Percentiles rank a stretch among this genome's conserved stretches.
Evolutionary conservation across 2,113 vertebrate species (phyloP).

Genomic region (Pungitius pungitius): DNA sequence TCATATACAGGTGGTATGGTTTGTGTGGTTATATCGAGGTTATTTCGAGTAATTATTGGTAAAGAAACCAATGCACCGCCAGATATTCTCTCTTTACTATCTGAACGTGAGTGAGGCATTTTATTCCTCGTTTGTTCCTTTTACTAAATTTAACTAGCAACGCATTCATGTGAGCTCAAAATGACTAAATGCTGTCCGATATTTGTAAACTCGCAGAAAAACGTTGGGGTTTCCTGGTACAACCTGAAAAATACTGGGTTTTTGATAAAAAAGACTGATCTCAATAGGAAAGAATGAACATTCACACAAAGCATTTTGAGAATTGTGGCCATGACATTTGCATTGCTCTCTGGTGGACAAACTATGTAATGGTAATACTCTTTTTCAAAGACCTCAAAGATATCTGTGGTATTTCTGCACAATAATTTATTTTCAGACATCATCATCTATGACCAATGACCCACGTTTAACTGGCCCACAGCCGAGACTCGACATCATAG

Average conservation of each 20-base stretch:
- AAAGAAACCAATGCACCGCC: background rate
- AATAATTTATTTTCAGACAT: background rate
- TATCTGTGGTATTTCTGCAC: background rate
- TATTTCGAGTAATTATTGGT: background rate
- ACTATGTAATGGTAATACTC: background rate
- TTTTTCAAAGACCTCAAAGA: background rate
- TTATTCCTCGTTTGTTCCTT: background rate
- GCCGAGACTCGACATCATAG: background rate
- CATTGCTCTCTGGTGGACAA: background rate
- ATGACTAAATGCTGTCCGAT: background rate
- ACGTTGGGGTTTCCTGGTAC: background rate
- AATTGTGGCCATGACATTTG: background rate
- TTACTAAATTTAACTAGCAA: background rate
- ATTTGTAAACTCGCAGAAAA: background rate
- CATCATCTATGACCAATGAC: constrained; percentile 44
- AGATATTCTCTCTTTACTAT: background rate
- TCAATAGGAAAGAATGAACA: background rate
- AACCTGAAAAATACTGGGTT: background rate
- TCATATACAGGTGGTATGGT: background rate
- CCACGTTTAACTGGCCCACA: background rate
- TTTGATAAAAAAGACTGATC: background rate
- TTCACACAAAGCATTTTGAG: background rate
- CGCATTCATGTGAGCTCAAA: background rate
- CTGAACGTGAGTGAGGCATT: background rate
- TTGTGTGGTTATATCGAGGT: constrained; percentile 7